phyloP scores from a whole-genome alignment of 2,113 vertebrate species.

The Reinhardtius hippoglossoides region DNA sequence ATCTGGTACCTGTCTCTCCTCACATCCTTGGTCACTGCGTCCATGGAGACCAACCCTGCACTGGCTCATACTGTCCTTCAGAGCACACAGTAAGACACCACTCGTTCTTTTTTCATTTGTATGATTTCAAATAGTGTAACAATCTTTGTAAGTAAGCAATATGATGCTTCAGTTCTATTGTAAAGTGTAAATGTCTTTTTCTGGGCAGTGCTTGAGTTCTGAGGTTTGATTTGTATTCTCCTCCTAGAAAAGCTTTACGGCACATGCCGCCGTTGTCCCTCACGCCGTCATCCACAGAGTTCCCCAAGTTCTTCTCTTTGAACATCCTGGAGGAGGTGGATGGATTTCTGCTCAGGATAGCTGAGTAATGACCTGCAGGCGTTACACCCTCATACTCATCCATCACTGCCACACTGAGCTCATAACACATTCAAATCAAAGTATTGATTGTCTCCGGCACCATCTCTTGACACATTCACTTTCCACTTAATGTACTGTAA shows the following conservation, averaged over 20 bases:
- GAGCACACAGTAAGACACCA: slow-evolving; percentile 91
- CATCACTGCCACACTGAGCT: slow-evolving; percentile 23
- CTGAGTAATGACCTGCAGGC: slow-evolving; percentile 72
- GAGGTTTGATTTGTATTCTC: slow-evolving; percentile 17
- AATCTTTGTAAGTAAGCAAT: neutral
- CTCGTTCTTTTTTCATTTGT: neutral
- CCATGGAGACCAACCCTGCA: slow-evolving; percentile 95
- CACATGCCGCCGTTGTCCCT: slow-evolving; percentile 97
- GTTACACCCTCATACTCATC: slow-evolving; percentile 17
- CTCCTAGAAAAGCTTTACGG: slow-evolving; percentile 90
- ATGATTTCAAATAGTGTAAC: neutral
- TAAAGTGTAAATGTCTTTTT: neutral
- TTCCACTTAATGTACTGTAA: neutral
- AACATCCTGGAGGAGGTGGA: slow-evolving; percentile 97
- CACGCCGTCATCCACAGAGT: slow-evolving; percentile 89
- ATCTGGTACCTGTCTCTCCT: slow-evolving; percentile 98
- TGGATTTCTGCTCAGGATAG: slow-evolving; percentile 95
- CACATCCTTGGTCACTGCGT: slow-evolving; percentile 95
- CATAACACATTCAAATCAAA: slow-evolving; percentile 33
- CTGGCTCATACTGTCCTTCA: slow-evolving; percentile 94
- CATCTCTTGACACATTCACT: neutral
- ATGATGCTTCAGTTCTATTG: neutral
- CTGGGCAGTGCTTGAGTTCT: neutral
- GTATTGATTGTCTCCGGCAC: slow-evolving; percentile 7
- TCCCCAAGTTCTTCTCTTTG: slow-evolving; percentile 94